phyloP scores from a whole-genome alignment of 2,797 vertebrate species.

The Etheostoma nigrum region DNA sequence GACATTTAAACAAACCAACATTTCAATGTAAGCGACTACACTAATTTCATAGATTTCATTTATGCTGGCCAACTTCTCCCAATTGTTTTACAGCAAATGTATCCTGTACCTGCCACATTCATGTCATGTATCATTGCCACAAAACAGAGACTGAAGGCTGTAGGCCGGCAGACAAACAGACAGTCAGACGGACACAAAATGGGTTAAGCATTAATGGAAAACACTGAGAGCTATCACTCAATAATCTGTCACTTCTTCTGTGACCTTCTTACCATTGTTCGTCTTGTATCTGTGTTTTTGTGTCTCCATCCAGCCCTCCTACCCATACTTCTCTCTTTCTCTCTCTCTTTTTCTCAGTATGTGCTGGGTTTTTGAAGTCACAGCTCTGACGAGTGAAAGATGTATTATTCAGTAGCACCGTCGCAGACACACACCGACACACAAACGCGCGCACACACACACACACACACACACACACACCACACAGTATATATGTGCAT shows the following conservation, averaged over 20 bases:
- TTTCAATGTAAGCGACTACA: constrained; percentile 22
- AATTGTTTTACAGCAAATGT: background rate
- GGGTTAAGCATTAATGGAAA: constrained; percentile 48
- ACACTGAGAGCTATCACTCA: constrained; percentile 57
- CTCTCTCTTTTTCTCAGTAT: constrained; percentile 67
- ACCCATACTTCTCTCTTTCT: constrained; percentile 47
- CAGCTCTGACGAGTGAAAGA: constrained; percentile 79
- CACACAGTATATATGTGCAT: constrained; percentile 24
- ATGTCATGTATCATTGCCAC: background rate
- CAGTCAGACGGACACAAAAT: constrained; percentile 43
- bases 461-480: constrained; percentile 25
- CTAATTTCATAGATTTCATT: constrained; percentile 1
- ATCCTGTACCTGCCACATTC: constrained; percentile 5
- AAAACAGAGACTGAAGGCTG: constrained; percentile 21
- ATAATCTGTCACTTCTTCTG: constrained; percentile 53
- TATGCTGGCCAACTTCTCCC: background rate
- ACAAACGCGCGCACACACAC: constrained; percentile 24
- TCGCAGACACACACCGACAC: constrained; percentile 4
- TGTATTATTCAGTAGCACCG: constrained; percentile 86
- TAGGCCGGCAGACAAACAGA: constrained; percentile 25
- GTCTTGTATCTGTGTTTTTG: constrained; percentile 68
- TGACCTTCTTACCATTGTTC: constrained; percentile 74
- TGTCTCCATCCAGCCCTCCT: constrained; percentile 53
- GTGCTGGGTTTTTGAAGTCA: constrained; percentile 81
- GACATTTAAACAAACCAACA: constrained; percentile 37